Evolutionary conservation across 2,888 invertebrate genomes (phyloP), one percentile per base, ranked within the genome.

Genomic region (Amphiduros pacificus): DNA sequence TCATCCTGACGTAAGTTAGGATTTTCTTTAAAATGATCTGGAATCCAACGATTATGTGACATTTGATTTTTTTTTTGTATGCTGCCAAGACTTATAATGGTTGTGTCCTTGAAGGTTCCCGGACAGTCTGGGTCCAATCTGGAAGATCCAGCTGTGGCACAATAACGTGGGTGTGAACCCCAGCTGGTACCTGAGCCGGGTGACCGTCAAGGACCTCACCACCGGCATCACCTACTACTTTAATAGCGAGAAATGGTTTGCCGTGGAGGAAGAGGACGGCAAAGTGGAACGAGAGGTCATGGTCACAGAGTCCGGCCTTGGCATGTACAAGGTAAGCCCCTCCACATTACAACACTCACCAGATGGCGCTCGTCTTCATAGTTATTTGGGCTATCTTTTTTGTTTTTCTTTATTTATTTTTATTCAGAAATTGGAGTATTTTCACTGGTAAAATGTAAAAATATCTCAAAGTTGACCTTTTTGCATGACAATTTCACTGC

Each of bases 141-240:
- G 74, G 71, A 82, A 82, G 64, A 75, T 82, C 11, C 82, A 83
- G 66, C 62, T 83, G 22, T 83, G 82, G 83, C 83, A 83, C 65
- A 79, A 82, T 71, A 83, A 83, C 66, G 73, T 71, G 48, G 83
- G 83, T 0, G 44, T 68, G 2, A 76, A 75, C 2, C 82, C 83
- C 0, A 74, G 80, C 52, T 83, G 83, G 83, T 83, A 76, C 70
- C 74, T 83, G 5, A 77, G 77, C 63, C 65, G 79, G 49, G 76
- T 82, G 32, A 74, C 77, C n/a, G 77, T 83, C 26, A 69, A 73
- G 56, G 82, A 83, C 68, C 61, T 79, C 36, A 77, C 74, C 57
- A 73, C 73, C 56, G 80, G 81, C 79, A 65, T 70, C 17, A 72
- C 66, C 11, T 82, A 77, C 65, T 77, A 75, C 64, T 83, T 82